phyloP scores from a whole-genome alignment of 1,140 invertebrate genomes.

The Matsumurasca onukii region DNA sequence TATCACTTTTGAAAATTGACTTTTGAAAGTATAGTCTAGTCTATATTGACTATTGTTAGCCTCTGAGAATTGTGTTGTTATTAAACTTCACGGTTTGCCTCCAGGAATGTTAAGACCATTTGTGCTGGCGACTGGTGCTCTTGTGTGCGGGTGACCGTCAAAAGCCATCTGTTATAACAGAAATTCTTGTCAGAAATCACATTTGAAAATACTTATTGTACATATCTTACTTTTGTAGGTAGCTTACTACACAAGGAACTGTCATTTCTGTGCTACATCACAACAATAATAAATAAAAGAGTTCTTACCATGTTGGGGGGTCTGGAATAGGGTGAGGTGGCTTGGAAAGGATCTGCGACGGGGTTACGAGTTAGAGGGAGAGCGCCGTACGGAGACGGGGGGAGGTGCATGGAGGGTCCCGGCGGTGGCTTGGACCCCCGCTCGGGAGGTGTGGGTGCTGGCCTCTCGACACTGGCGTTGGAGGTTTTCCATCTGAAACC shows the following conservation, averaged over 20 bases:
- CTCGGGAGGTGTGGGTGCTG: conserved; percentile 53
- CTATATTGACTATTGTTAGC: too few species aligned
- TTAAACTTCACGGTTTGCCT: conserved; percentile 85
- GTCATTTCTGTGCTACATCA: too few species aligned
- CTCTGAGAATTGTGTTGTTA: not conserved
- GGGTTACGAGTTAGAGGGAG: conserved; percentile 37
- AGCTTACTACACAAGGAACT: too few species aligned
- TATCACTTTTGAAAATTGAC: too few species aligned
- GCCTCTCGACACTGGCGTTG: conserved; percentile 77
- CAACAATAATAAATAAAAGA: too few species aligned
- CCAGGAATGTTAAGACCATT: conserved; percentile 73
- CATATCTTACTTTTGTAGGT: too few species aligned
- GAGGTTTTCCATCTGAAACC: conserved; percentile 65
- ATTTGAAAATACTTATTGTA: too few species aligned
- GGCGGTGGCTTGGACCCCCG: conserved; percentile 34
- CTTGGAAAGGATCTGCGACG: conserved; percentile 48
- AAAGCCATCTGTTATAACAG: conserved; percentile 53
- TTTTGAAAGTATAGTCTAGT: too few species aligned
- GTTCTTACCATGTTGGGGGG: conserved; percentile 48
- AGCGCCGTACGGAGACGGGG: conserved; percentile 7
- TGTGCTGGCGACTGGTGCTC: conserved; percentile 57
- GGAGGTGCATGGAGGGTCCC: conserved; percentile 4
- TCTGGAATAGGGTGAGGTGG: conserved; percentile 61
- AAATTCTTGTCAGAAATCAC: too few species aligned
- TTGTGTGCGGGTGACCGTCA: conserved; percentile 66